phyloP scores from a whole-genome alignment of 2,797 vertebrate genomes.

The Premnoplex brunnescens region DNA sequence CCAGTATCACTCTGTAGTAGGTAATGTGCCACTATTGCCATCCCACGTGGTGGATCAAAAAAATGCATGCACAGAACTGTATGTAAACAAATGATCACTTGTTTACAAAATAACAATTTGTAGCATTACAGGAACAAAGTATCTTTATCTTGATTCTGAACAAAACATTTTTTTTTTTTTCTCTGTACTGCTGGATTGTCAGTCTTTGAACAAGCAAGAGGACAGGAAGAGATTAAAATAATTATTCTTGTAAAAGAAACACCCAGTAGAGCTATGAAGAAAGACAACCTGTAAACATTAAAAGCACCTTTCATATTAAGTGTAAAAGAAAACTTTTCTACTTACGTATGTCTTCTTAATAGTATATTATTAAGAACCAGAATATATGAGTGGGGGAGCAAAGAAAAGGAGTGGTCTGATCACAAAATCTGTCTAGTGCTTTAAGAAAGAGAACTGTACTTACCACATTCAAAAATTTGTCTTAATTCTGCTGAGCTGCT shows the following conservation, averaged over 20 bases:
- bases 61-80: background rate
- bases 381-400: background rate
- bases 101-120: conserved; percentile 18
- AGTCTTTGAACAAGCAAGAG: background rate
- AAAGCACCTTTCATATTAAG: background rate
- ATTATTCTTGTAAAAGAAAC: background rate
- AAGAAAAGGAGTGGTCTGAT: background rate
- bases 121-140: background rate
- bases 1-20: background rate
- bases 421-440: background rate
- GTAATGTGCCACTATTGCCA: background rate
- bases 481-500: conserved; percentile 86
- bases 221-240: background rate
- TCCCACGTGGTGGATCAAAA: background rate
- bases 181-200: background rate
- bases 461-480: conserved; percentile 92
- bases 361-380: background rate
- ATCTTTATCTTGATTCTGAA: background rate
- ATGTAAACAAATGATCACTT: background rate
- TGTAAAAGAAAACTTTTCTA: background rate
- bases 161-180: background rate
- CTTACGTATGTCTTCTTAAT: background rate
- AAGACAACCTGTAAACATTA: background rate
- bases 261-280: background rate
- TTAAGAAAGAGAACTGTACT: conserved; percentile 48